Evolutionary conservation across 1,140 invertebrate species (phyloP), one percentile per base, ranked within the genome.

Genomic region (Ladona fulva): DNA sequence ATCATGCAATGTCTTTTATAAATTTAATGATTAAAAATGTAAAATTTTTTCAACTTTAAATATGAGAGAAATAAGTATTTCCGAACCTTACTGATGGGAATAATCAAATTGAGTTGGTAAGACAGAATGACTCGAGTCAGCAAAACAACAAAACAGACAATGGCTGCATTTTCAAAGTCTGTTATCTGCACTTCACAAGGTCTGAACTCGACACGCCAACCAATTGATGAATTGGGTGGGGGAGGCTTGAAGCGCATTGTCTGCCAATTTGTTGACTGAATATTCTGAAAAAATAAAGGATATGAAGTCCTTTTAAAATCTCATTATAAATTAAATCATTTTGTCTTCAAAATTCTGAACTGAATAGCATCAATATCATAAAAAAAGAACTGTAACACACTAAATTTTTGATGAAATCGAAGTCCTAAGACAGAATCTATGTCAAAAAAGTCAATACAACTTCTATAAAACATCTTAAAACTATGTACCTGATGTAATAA

Each of bases 191-290:
- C 92, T 88, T 99, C 98, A 85, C 97, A 99, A 44, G 98, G 97
- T 74, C 98, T 90, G 87, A 99, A 99, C 88, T 99, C 98, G 1
- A 99, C 98, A 80, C 98, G 89, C 98, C 98, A 99, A 22, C 98
- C 97, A 84, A 99, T 99, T 66, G 93, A 90, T 14, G 96, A 97
- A 83, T 97, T 92, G 0, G 94, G 93, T 24, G 96, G 95, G 78
- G 98, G 98, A 74, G 97, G 96, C 86, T 99, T 99, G 86, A 99
- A 99, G 22, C 98, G 89, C 98, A 99, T 99, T 11, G 97, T 99
- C 88, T 99, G 98, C 98, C 98, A 99, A 87, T 99, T 99, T 8
- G 98, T 99, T 0, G 97, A 99, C 85, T 99, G 98, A 82, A 99
- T 98, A 84, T 99, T 99, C 94, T 97, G 83, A 24, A 87, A 87